These are phyloP conservation scores for Agrochola lota DNA, from an alignment of 2,888 invertebrate genomes.

Conservation along the genomic window DNA sequence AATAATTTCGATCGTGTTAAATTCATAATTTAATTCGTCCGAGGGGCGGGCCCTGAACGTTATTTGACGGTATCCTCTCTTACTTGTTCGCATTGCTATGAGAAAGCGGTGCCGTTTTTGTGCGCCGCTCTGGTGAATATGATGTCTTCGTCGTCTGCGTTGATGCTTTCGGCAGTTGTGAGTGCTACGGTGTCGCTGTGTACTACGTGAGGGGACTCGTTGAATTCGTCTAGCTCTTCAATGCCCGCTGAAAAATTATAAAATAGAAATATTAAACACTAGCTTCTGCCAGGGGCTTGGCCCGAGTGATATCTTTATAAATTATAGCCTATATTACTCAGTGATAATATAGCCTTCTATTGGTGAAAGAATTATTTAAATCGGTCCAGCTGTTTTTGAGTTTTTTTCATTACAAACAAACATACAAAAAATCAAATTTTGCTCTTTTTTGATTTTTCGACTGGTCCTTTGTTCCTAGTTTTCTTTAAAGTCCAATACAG, in stretches of 20 bases:
- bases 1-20: slow-evolving; percentile 61
- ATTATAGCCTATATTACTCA: no score
- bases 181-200: slow-evolving; percentile 87
- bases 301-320: no score
- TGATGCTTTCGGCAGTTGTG: slow-evolving; percentile 81
- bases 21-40: slow-evolving; percentile 61
- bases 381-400: no score
- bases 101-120: slow-evolving; percentile 82
- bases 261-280: slow-evolving; percentile 6
- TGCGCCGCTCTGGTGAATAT: slow-evolving; percentile 83
- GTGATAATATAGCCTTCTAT: no score
- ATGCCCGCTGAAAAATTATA: slow-evolving; percentile 88
- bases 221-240: slow-evolving; percentile 97
- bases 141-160: slow-evolving; percentile 88
- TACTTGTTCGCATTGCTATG: slow-evolving; percentile 78
- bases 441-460: no score
- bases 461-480: no score
- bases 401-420: no score
- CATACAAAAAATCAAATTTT: no score
- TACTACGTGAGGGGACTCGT: slow-evolving; percentile 97
- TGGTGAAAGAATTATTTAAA: no score
- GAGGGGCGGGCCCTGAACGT: slow-evolving; percentile 36
- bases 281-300: no score
- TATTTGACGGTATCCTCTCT: slow-evolving; percentile 46
- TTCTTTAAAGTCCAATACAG: no score